Evolutionary conservation across 2,888 invertebrate species (phyloP).

Genomic region (Metellina segmentata): DNA sequence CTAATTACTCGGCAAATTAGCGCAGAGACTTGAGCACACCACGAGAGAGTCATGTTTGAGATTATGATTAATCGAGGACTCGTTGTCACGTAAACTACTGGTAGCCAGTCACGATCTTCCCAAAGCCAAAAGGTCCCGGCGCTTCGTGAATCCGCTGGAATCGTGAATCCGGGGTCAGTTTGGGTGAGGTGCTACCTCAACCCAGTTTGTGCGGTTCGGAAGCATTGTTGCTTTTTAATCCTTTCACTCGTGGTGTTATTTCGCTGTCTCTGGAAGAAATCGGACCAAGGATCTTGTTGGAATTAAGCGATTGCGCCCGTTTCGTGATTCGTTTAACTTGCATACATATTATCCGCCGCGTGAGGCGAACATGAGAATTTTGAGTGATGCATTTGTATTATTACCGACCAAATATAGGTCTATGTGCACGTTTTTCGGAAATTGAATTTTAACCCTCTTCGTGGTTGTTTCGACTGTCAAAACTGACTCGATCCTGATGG

Average conservation of each 20-base stretch:
- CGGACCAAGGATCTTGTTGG: not conserved
- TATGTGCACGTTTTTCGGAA: too few species aligned
- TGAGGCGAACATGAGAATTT: too few species aligned
- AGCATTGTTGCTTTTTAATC: constrained; percentile 3
- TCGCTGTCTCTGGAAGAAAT: not conserved
- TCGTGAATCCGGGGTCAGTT: constrained; percentile 48
- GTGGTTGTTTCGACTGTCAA: too few species aligned
- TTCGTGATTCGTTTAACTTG: too few species aligned
- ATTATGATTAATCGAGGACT: not conserved
- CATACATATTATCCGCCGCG: too few species aligned
- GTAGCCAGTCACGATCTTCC: constrained; percentile 29
- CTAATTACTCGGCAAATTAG: constrained; percentile 57
- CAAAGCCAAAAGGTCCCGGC: not conserved
- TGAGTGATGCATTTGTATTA: too few species aligned
- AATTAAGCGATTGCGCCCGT: too few species aligned
- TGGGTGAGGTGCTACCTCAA: constrained; percentile 16
- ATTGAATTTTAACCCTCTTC: too few species aligned
- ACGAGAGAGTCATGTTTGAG: not conserved
- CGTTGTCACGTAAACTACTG: constrained; percentile 38
- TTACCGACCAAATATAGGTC: too few species aligned
- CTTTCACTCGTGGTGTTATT: not conserved
- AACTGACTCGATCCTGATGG: too few species aligned
- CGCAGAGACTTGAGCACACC: not conserved
- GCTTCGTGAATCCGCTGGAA: not conserved
- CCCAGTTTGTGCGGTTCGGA: not conserved